Base-by-base conservation (phyloP, 1,140 invertebrate genomes). In the Hesperophylax magnus region DNA sequence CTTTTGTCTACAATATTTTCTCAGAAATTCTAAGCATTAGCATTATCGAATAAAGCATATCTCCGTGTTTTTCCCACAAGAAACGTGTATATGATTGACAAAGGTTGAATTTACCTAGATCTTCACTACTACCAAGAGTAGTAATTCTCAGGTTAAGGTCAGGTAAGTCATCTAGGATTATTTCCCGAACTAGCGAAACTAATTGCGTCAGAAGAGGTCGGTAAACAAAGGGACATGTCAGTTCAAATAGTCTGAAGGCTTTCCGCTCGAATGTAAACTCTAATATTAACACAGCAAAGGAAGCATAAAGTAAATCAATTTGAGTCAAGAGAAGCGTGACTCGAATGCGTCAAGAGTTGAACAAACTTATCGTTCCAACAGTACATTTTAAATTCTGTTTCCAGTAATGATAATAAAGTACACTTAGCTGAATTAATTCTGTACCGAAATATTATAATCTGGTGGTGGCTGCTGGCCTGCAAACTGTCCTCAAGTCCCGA, bases 261-360 rank as follows among this genome's bases (percentile, higher is more conserved):
- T 63, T 63, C 31, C 47, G 31, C 3, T 47, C 39, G 67, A 0
- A 52, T 47, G 39, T 71, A 47, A 52, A 6, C 5, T 20, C 67
- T 20, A 14, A 18, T 9, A 65, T 65, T 65, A 65, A 14, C 67
- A n/a, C 11, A 18, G 65, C 20, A n/a, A 34, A 39, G 65, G 34
- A 69, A 69, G 65, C 65, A n/a, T 18, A 69, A 69, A 69, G 18
- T 24, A 71, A 71, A 71, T 52, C 67, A 67, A 67, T 67, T 67
- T 34, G 27, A 22, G 8, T 22, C 18, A 6, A 34, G 15, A 52
- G 47, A 69, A 71, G 39, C 39, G 67, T 47, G 67, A 71, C 67
- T 31, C 17, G 22, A 27, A 27, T 67, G 24, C 39, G 9, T 47
- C 9, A 31, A 65, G 61, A 65, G 61, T 65, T 65, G 24, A 65